Percentiles rank a stretch among this genome's conserved stretches.
These are phyloP conservation scores for Microcebus jonahi DNA, from an alignment of 2,113 vertebrate genomes.

Conservation along the genomic window DNA sequence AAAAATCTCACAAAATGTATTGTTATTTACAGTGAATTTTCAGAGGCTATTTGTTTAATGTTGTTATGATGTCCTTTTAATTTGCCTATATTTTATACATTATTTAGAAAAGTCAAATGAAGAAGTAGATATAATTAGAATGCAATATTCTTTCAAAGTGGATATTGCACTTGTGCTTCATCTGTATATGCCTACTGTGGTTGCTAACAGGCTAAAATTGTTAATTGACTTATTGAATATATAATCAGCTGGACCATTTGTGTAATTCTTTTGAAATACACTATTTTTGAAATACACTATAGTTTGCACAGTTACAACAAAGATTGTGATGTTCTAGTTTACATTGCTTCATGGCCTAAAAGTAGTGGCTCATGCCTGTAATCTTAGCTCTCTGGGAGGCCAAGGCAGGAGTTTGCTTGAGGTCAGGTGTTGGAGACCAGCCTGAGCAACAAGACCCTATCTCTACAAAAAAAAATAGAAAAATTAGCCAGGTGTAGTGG, in stretches of 20 bases:
- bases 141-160: neutral
- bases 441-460: too few species aligned
- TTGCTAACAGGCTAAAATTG: constrained; percentile 9
- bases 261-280: neutral
- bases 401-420: too few species aligned
- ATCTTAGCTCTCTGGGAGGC: too few species aligned
- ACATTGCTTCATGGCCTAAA: constrained; percentile 18
- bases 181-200: neutral
- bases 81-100: neutral
- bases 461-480: too few species aligned
- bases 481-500: too few species aligned
- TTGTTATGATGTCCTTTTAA: neutral
- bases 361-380: neutral
- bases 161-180: neutral
- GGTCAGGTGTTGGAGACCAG: too few species aligned
- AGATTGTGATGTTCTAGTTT: neutral
- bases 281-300: neutral
- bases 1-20: neutral
- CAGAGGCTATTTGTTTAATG: constrained; percentile 3
- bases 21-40: constrained; percentile 41
- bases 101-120: constrained; percentile 26
- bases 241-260: neutral
- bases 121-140: neutral
- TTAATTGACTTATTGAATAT: neutral
- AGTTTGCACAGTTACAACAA: constrained; percentile 41